These are phyloP conservation scores for Drosophila phalerata DNA, from an alignment of 2,888 invertebrate species.

Conservation along the genomic window DNA sequence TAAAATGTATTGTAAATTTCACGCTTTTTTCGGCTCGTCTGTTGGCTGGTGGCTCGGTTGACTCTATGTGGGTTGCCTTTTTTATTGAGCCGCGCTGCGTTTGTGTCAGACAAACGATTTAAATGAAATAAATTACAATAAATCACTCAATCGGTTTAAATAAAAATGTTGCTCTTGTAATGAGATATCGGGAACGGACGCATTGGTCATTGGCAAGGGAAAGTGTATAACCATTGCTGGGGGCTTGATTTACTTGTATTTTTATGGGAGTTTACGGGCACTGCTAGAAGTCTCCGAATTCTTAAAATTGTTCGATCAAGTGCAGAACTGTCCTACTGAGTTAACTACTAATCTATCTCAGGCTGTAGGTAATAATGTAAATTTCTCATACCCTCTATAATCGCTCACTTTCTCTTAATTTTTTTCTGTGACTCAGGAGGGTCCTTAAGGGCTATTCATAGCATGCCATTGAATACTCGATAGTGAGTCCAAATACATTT, in stretches of 20 bases:
- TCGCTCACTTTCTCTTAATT: neutral
- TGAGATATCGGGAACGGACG: conserved; percentile 62
- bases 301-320: neutral
- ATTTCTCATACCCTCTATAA: neutral
- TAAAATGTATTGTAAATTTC: conserved; percentile 75
- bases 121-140: conserved; percentile 82
- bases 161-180: conserved; percentile 77
- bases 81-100: conserved; percentile 41
- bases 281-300: conserved; percentile 4
- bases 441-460: conserved; percentile 39
- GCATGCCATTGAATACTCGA: conserved; percentile 18
- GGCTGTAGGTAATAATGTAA: conserved; percentile 3
- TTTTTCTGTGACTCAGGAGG: neutral
- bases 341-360: conserved; percentile 7
- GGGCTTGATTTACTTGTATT: conserved; percentile 19
- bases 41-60: conserved; percentile 38
- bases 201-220: conserved; percentile 14
- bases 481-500: conserved; percentile 59
- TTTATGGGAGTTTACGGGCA: neutral
- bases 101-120: conserved; percentile 79
- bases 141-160: conserved; percentile 80
- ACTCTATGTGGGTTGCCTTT: conserved; percentile 38
- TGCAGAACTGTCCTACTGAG: neutral
- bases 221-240: conserved; percentile 24
- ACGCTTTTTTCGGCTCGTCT: conserved; percentile 54